A percentile compares a stretch with the other conserved stretches of the same genome.
These are phyloP conservation scores for Sabatieria punctata DNA, from an alignment of 2,888 invertebrate species.

Conservation along the genomic window DNA sequence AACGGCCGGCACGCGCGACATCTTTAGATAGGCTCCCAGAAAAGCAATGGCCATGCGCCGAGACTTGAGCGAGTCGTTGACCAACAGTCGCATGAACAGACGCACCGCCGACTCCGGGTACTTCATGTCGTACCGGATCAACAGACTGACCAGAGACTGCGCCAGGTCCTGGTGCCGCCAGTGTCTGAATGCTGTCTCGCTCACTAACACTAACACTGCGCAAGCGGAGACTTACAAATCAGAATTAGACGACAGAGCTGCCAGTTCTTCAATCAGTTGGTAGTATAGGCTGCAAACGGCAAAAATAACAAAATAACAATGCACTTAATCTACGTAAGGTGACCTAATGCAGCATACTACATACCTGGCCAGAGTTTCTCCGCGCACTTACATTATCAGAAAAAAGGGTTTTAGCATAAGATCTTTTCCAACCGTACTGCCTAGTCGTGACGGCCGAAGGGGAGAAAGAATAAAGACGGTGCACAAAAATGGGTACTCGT, in stretches of 20 bases:
- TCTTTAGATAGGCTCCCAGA: conserved; percentile 22
- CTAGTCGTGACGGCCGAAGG: too few species aligned
- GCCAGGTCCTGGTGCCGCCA: conserved; percentile 65
- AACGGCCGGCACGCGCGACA: conserved; percentile 21
- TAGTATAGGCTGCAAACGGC: conserved; percentile 8
- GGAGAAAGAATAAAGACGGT: too few species aligned
- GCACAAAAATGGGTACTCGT: too few species aligned
- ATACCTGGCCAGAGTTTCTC: too few species aligned
- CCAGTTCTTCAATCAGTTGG: conserved; percentile 7
- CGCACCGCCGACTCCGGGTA: conserved; percentile 48
- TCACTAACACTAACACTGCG: too few species aligned
- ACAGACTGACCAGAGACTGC: conserved; percentile 50
- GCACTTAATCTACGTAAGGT: too few species aligned
- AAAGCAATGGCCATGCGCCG: conserved; percentile 42
- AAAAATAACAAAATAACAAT: not conserved
- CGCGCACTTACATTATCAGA: too few species aligned
- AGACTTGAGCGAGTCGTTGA: conserved; percentile 61
- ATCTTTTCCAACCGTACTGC: too few species aligned
- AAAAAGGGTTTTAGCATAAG: too few species aligned
- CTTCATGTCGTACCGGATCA: conserved; percentile 52
- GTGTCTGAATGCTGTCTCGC: conserved; percentile 42
- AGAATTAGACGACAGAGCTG: conserved; percentile 6
- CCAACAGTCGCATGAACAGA: conserved; percentile 47
- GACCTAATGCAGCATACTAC: too few species aligned
- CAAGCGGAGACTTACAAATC: not conserved